phyloP scores from a whole-genome alignment of 2,113 vertebrate genomes.

The Muntiacus muntjak region DNA sequence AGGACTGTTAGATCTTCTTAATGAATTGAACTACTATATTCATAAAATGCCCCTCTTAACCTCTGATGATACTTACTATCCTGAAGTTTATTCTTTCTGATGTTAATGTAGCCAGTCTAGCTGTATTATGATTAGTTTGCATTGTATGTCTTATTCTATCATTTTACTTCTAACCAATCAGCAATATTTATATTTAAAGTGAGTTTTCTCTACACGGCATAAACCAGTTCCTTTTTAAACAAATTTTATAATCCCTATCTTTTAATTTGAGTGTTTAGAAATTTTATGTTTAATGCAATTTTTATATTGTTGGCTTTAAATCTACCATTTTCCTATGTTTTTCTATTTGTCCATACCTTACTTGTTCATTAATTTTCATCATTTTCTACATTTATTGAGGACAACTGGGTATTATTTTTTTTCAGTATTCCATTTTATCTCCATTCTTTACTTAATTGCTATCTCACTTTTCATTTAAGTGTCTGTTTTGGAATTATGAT shows the following conservation, averaged over 20 bases:
- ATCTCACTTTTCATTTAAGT: neutral
- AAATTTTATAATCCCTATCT: neutral
- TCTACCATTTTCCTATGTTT: neutral
- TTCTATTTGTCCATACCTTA: neutral
- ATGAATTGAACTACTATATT: neutral
- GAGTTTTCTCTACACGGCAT: neutral
- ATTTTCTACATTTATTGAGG: neutral
- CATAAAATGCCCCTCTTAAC: neutral
- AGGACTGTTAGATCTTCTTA: neutral
- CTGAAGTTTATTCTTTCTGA: neutral
- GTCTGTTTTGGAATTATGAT: neutral
- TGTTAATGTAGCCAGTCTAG: neutral
- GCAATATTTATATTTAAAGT: neutral
- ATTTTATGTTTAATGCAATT: neutral
- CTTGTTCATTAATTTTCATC: neutral
- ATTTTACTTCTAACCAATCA: neutral
- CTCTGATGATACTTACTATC: neutral
- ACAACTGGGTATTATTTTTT: neutral
- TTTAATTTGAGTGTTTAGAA: neutral
- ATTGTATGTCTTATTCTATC: neutral
- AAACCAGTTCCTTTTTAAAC: neutral
- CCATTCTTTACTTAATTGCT: neutral
- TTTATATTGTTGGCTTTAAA: neutral
- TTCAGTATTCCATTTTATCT: neutral
- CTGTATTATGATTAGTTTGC: neutral